Base-by-base conservation (phyloP, 2,113 vertebrate genomes). In the Oncorhynchus mykiss region DNA sequence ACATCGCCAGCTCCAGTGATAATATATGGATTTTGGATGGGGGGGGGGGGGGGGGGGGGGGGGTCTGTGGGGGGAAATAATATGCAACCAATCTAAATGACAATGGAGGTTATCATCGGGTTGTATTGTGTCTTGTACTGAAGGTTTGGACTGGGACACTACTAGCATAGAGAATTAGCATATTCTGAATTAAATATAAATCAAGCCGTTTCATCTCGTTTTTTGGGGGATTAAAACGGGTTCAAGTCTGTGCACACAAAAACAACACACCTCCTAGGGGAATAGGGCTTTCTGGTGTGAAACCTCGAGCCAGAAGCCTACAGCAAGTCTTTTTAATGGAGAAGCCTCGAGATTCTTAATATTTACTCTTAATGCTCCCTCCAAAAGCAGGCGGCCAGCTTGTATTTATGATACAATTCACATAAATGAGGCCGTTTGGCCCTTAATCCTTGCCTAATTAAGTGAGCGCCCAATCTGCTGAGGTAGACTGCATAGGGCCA, bases 121-220 rank as follows among this genome's bases (percentile, higher is more conserved):
- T 73, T 67, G 59, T 45, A 85, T 87, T 87, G 82, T 79, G 84
- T 74, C 75, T 76, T 51, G 13, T 82, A 82, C 70, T 71, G 70
- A 73, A 27, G 68, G 67, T 89, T 84, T 86, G 86, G 80, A 86
- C 85, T 86, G 78, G 88, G 88, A 86, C 88, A 79, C 72, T 48
- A 87, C 73, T 83, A 77, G 79, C 48, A 11, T 76, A 54, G 14
- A 16, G 51, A 18, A 94, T 94, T 93, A 92, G 87, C 93, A 94
- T 94, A 93, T 91, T 91, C 85, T 89, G 88, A 91, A 93, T 91
- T 87, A 88, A 89, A 93, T 93, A 91, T 88, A 93, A 93, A 92
- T 92, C 88, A 82, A 80, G 85, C 80, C 70, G 83, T 91, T 92
- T 92, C 71, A 90, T 90, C 86, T 89, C 48, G 5, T 73, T 89